These are phyloP conservation scores for Chalcosyrphus nemorum DNA, from an alignment of 2,888 invertebrate species.

Conservation along the genomic window DNA sequence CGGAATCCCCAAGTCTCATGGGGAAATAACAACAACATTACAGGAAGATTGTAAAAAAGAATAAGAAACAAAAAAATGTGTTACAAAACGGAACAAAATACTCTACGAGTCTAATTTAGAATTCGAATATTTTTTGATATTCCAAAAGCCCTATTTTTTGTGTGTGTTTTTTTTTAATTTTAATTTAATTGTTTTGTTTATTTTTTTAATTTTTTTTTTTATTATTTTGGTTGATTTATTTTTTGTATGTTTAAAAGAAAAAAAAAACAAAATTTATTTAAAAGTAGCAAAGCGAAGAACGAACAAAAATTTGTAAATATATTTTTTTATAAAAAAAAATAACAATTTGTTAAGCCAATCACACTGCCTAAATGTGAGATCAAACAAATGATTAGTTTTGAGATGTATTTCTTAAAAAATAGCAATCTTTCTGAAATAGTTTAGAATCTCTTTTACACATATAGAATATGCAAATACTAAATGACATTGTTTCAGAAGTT, in stretches of 20 bases:
- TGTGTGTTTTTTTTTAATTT: too few relatives aligned
- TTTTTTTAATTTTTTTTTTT: conserved; percentile 14
- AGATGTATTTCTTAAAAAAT: neutral
- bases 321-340: conserved; percentile 5
- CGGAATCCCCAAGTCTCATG: conserved; percentile 86
- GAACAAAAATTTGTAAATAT: conserved; percentile 62
- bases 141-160: conserved; percentile 28
- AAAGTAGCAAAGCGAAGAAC: conserved; percentile 16
- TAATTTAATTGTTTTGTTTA: conserved; percentile 51
- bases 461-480: neutral
- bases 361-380: conserved; percentile 78
- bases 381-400: conserved; percentile 27
- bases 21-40: conserved; percentile 80
- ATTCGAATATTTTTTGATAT: conserved; percentile 56
- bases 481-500: neutral
- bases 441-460: conserved; percentile 16
- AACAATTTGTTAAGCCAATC: conserved; percentile 79
- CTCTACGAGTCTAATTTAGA: conserved; percentile 35
- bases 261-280: conserved; percentile 44
- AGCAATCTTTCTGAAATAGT: conserved; percentile 25
- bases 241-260: conserved; percentile 50
- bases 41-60: conserved; percentile 78
- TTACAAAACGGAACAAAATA: conserved; percentile 21
- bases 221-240: conserved; percentile 48
- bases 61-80: neutral